These are phyloP conservation scores for Meiosimyza decipiens DNA, from an alignment of 2,888 invertebrate species.

Conservation along the genomic window DNA sequence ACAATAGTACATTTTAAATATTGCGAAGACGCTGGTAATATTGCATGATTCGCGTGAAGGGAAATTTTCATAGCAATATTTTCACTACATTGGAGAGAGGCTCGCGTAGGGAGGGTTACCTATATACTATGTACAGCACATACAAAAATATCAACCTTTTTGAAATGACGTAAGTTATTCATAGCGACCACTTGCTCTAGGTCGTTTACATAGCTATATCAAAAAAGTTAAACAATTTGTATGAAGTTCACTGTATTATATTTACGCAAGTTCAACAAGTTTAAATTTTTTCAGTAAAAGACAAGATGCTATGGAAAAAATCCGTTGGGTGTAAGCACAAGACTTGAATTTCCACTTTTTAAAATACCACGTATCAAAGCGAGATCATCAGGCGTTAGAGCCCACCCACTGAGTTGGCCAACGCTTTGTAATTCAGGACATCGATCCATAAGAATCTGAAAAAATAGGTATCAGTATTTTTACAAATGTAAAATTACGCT, in stretches of 20 bases:
- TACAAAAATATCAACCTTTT: too few relatives aligned
- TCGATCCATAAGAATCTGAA: slow-evolving; percentile 72
- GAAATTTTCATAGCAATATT: too few relatives aligned
- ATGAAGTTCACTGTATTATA: too few relatives aligned
- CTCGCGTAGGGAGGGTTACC: too few relatives aligned
- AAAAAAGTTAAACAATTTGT: background rate
- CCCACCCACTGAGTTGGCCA: slow-evolving; percentile 77
- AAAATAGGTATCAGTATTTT: slow-evolving; percentile 22
- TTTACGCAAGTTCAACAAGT: background rate
- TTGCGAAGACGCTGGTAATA: too few relatives aligned
- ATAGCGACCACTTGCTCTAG: too few relatives aligned
- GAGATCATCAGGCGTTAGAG: slow-evolving; percentile 75
- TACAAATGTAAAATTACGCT: background rate
- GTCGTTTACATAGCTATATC: background rate
- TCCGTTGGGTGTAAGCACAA: slow-evolving; percentile 73
- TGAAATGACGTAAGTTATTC: too few relatives aligned
- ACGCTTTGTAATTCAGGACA: slow-evolving; percentile 75
- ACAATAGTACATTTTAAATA: too few relatives aligned
- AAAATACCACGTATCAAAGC: slow-evolving; percentile 75
- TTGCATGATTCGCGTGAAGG: too few relatives aligned
- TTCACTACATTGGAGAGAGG: too few relatives aligned
- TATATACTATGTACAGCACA: too few relatives aligned
- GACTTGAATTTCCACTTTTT: slow-evolving; percentile 74
- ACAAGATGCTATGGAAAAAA: slow-evolving; percentile 64
- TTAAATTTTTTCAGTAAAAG: background rate